These are phyloP conservation scores for Celastrina argiolus DNA, from an alignment of 2,888 invertebrate species.

Conservation along the genomic window DNA sequence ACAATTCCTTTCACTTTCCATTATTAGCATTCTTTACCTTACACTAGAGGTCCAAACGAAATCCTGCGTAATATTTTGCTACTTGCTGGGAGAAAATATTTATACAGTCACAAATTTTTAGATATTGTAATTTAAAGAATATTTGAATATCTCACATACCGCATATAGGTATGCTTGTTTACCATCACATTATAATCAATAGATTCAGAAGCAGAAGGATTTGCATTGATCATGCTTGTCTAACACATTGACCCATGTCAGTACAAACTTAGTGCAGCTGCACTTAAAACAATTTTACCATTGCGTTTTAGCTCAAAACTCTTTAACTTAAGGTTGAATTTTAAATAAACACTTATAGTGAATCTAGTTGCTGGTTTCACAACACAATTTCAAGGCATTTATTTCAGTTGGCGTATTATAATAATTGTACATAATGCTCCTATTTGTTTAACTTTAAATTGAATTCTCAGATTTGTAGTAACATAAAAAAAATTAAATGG, in stretches of 20 bases:
- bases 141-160: background rate
- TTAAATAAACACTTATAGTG: conserved; percentile 3
- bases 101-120: no score
- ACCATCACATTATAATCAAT: background rate
- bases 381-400: background rate
- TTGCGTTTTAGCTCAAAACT: conserved; percentile 20
- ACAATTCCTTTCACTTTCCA: no score
- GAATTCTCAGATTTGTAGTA: background rate
- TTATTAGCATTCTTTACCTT: no score
- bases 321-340: conserved; percentile 21
- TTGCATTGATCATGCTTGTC: conserved; percentile 14
- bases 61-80: no score
- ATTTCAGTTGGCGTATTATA: background rate
- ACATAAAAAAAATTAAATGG: no score
- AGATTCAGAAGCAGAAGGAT: conserved; percentile 14
- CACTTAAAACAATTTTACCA: conserved; percentile 33
- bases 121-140: no score
- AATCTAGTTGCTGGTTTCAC: background rate
- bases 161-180: background rate
- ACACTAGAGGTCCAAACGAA: no score
- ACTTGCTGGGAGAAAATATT: no score
- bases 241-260: conserved; percentile 34
- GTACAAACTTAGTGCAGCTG: conserved; percentile 52
- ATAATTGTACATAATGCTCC: background rate
- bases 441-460: background rate